Evolutionary conservation across 2,888 invertebrate species (phyloP).

Genomic region (Latrodectus hesperus): DNA sequence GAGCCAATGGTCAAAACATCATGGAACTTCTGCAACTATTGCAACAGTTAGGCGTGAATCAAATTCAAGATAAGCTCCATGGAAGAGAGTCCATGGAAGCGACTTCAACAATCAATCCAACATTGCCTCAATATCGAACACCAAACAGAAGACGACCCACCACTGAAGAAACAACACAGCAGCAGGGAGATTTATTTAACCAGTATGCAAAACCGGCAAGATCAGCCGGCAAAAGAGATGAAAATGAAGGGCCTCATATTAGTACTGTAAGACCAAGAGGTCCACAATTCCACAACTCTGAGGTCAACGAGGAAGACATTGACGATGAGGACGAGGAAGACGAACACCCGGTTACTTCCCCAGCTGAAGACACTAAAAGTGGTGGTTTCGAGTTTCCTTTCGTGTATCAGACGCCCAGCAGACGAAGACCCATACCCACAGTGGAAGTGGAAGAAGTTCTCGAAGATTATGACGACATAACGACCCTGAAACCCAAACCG

Average conservation of each 20-base stretch:
- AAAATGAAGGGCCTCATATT: neutral
- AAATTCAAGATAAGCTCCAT: conserved; percentile 58
- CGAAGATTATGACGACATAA: conserved; percentile 34
- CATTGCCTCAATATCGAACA: conserved; percentile 42
- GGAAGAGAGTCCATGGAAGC: conserved; percentile 44
- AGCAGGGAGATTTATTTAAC: conserved; percentile 34
- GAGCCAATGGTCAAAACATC: conserved; percentile 38
- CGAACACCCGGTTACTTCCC: neutral
- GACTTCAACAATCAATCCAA: conserved; percentile 48
- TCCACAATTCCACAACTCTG: conserved; percentile 52
- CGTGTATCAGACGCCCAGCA: conserved; percentile 67
- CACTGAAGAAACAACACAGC: neutral
- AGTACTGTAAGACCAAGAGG: conserved; percentile 45
- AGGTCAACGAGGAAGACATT: conserved; percentile 13
- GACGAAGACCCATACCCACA: conserved; percentile 25
- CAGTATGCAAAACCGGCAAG: conserved; percentile 63
- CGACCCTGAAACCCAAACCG: conserved; percentile 14
- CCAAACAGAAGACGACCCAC: conserved; percentile 42
- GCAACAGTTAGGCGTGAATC: conserved; percentile 62
- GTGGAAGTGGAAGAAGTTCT: conserved; percentile 12
- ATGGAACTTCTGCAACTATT: conserved; percentile 59
- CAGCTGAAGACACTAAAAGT: neutral
- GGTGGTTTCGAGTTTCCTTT: conserved; percentile 63
- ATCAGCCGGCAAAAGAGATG: conserved; percentile 5
- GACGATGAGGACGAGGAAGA: conserved; percentile 9